Conservation (phyloP, 2,797 vertebrate genomes). For the Xenentodon cancila region DNA sequence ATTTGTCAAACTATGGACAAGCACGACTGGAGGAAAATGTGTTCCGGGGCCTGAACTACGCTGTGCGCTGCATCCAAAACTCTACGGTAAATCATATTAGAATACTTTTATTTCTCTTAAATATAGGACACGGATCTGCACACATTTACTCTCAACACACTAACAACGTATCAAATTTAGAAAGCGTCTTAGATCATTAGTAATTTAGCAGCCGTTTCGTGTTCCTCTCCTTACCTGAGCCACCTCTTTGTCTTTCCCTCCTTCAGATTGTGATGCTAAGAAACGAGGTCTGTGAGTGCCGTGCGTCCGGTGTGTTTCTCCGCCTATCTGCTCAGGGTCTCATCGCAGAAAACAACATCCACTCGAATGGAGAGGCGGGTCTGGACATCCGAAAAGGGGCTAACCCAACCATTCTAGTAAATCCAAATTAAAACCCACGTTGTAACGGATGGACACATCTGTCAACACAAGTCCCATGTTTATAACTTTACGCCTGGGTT, state of each 20-base stretch:
- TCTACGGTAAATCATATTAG: constrained; percentile 81
- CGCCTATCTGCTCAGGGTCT: constrained; percentile 88
- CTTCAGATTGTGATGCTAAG: constrained; percentile 89
- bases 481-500: too few species aligned
- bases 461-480: too few species aligned
- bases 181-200: constrained; percentile 36
- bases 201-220: constrained; percentile 46
- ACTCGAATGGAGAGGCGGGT: constrained; percentile 88
- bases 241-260: constrained; percentile 21
- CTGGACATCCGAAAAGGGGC: constrained; percentile 90
- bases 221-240: constrained; percentile 30
- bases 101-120: constrained; percentile 13
- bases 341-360: constrained; percentile 90
- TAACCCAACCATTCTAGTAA: constrained; percentile 88
- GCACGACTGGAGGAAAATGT: constrained; percentile 88
- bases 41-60: constrained; percentile 87
- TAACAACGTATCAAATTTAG: constrained; percentile 13
- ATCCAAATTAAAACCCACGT: background rate
- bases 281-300: constrained; percentile 88
- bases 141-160: too few species aligned
- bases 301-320: constrained; percentile 88
- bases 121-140: background rate
- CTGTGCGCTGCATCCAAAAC: constrained; percentile 88
- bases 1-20: constrained; percentile 87
- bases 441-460: background rate